Conservation (phyloP, 2,888 invertebrate species). For the Acrobasis suavella region DNA sequence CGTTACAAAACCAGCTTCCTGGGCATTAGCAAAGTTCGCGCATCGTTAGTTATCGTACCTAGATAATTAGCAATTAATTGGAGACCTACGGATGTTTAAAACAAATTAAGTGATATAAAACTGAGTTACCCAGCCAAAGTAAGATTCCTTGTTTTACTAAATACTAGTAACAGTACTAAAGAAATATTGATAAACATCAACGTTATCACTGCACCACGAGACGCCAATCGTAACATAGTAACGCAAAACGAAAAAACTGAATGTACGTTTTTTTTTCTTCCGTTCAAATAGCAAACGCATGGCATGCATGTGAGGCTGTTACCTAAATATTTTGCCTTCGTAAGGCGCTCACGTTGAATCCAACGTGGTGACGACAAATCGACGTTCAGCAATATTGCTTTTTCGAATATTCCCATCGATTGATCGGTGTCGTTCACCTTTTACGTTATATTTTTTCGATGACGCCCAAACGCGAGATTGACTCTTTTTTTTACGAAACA, state of each 20-base stretch:
- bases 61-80: slow-evolving; percentile 32
- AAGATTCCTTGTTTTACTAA: no score
- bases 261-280: slow-evolving; percentile 2
- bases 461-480: neutral
- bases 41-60: slow-evolving; percentile 33
- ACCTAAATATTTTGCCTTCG: slow-evolving; percentile 39
- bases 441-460: slow-evolving; percentile 39
- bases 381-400: slow-evolving; percentile 36
- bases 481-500: no score
- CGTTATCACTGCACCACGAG: no score
- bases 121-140: no score
- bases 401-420: slow-evolving; percentile 38
- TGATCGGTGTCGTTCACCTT: slow-evolving; percentile 45
- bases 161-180: no score
- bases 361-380: slow-evolving; percentile 41
- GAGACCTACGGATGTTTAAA: slow-evolving; percentile 35
- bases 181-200: no score
- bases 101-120: slow-evolving; percentile 18
- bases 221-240: no score
- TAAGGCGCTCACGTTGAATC: slow-evolving; percentile 52
- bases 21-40: slow-evolving; percentile 39
- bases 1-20: slow-evolving; percentile 61
- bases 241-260: no score
- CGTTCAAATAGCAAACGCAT: slow-evolving; percentile 19
- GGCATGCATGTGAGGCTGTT: slow-evolving; percentile 5